phyloP scores from a whole-genome alignment of 1,140 invertebrate species.

The Drosophila lacertosa region DNA sequence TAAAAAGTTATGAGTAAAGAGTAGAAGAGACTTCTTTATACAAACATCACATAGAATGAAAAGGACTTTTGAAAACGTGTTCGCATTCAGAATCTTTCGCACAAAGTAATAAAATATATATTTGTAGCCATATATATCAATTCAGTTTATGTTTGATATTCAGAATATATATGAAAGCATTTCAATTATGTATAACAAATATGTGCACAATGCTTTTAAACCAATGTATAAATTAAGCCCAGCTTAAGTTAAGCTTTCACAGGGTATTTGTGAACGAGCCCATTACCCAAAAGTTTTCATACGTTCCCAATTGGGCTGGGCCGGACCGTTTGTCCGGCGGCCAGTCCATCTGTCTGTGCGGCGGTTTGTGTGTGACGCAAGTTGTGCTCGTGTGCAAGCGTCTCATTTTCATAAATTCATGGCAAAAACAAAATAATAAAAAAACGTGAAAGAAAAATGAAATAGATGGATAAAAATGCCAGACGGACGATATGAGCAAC shows the following conservation, averaged over 20 bases:
- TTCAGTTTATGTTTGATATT: too few species aligned
- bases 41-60: too few species aligned
- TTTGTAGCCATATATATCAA: too few species aligned
- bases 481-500: conserved; percentile 68
- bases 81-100: too few species aligned
- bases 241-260: neutral
- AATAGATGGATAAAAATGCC: conserved; percentile 47
- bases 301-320: conserved; percentile 1
- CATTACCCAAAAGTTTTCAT: neutral
- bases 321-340: conserved; percentile 31
- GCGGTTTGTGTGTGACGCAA: conserved; percentile 62
- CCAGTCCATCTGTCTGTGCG: conserved; percentile 30
- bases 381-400: conserved; percentile 40
- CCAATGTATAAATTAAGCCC: neutral
- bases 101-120: too few species aligned
- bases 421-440: conserved; percentile 23
- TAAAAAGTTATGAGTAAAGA: too few species aligned
- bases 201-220: neutral
- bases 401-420: conserved; percentile 80
- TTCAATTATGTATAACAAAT: neutral
- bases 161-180: too few species aligned
- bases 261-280: neutral
- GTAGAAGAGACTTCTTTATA: too few species aligned
- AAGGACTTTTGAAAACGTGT: too few species aligned
- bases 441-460: conserved; percentile 16